Evolutionary conservation across 2,888 invertebrate species (phyloP).

Genomic region (Andrena bicolor): DNA sequence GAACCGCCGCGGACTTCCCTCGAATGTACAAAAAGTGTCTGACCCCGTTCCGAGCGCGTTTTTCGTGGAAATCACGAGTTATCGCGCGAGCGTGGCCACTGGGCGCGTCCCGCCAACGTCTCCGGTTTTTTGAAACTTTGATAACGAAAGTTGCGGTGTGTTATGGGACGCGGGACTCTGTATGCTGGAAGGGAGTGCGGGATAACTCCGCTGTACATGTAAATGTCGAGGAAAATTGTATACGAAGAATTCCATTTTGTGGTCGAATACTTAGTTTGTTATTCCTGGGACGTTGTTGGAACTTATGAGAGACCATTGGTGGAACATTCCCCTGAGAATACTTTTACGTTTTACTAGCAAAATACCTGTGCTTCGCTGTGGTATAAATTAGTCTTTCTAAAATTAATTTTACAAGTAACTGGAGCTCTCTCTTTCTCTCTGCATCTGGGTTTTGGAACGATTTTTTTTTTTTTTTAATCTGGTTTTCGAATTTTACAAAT

Average conservation of each 20-base stretch:
- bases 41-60: constrained; percentile 17
- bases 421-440: too few species aligned
- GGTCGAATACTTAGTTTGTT: too few species aligned
- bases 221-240: neutral
- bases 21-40: constrained; percentile 20
- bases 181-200: neutral
- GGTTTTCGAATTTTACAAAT: too few species aligned
- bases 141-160: constrained; percentile 4
- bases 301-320: too few species aligned
- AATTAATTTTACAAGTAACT: too few species aligned
- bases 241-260: neutral
- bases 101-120: neutral
- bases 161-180: neutral
- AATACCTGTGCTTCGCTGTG: too few species aligned
- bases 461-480: too few species aligned
- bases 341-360: too few species aligned
- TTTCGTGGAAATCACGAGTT: constrained; percentile 8
- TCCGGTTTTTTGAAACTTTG: constrained; percentile 1
- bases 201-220: neutral
- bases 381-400: too few species aligned
- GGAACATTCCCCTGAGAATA: too few species aligned
- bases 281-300: too few species aligned
- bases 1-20: constrained; percentile 13
- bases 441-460: too few species aligned
- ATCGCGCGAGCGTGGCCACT: neutral